A percentile compares a stretch with the other conserved stretches of the same genome.
Conservation (phyloP, 2,888 invertebrate genomes). For the Entomobrya proxima region DNA sequence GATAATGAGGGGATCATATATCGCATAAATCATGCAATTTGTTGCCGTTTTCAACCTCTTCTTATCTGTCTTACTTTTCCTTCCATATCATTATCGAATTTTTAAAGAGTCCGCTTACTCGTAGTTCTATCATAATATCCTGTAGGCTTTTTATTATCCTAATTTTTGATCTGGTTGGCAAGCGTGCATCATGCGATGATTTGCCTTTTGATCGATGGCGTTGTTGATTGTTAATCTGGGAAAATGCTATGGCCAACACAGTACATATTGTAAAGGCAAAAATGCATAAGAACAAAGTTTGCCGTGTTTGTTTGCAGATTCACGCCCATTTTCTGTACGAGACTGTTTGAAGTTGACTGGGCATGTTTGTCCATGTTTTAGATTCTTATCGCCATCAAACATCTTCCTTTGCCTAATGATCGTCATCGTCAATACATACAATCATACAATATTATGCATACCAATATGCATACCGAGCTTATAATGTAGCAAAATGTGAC, state of each 20-base stretch:
- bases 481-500: not conserved
- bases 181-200: not conserved
- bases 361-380: conserved; percentile 14
- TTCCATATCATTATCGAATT: conserved; percentile 11
- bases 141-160: conserved; percentile 12
- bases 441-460: not conserved
- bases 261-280: not conserved
- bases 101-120: not conserved
- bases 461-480: not conserved
- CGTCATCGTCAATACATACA: not conserved
- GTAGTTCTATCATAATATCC: not conserved
- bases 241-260: not conserved
- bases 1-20: conserved; percentile 61
- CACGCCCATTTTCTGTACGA: conserved; percentile 31
- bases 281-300: not conserved
- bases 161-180: conserved; percentile 28
- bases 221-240: conserved; percentile 32
- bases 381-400: conserved; percentile 13
- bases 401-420: conserved; percentile 8
- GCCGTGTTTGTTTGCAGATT: conserved; percentile 42
- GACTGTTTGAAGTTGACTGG: not conserved
- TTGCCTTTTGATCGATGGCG: conserved; percentile 33
- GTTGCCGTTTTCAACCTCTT: conserved; percentile 26
- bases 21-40: conserved; percentile 61
- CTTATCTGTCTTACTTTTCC: not conserved